Evolutionary conservation across 2,888 invertebrate species (phyloP), one percentile per base, ranked within the genome.

Genomic region (Fissipunctia ypsillon): DNA sequence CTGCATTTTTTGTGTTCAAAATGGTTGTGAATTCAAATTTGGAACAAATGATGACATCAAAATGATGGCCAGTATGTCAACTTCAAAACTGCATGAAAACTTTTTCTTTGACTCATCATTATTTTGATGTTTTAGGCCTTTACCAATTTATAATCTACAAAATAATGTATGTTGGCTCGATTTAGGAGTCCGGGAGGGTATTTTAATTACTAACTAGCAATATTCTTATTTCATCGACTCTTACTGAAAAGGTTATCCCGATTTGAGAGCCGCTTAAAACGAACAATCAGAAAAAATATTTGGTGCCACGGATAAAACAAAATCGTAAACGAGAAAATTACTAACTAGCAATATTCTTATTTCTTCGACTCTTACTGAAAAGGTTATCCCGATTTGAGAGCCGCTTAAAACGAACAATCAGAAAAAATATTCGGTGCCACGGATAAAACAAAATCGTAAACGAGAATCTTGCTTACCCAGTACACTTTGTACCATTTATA

Each of bases 161-260:
- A 19, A 16, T 3, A 16, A 19, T 56, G 10, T 31, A 56, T 6
- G 19, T 31, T 56, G 28, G 28, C 1, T 56, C 2, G 31, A 56
- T 12, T 56, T 25, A n/a, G 25, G 10, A 16, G 25, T 59, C 7
- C 14, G 12, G 57, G 19, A 5, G 5, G n/a, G 59, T 59, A 38
- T 19, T 61, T 61, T n/a, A 38, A 25, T 25, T 1, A 61, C 19
- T 10, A 41, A 61, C 19, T 41, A 22, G 7, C 10, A 38, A 35
- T 38, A 28, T 57, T 43, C 2, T 35, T 16, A 19, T 35, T 43
- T 25, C n/a, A n/a, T 28, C 14, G 57, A 22, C n/a, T 66, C 28
- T 52, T 67, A 38, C 1, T 75, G 50, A 59, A 52, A 64, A 75
- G 28, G 57, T 66, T 50, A 19, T 19, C n/a, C 28, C n/a, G 50